Base-by-base conservation (phyloP, 2,888 invertebrate species). In the Hybos culiciformis region DNA sequence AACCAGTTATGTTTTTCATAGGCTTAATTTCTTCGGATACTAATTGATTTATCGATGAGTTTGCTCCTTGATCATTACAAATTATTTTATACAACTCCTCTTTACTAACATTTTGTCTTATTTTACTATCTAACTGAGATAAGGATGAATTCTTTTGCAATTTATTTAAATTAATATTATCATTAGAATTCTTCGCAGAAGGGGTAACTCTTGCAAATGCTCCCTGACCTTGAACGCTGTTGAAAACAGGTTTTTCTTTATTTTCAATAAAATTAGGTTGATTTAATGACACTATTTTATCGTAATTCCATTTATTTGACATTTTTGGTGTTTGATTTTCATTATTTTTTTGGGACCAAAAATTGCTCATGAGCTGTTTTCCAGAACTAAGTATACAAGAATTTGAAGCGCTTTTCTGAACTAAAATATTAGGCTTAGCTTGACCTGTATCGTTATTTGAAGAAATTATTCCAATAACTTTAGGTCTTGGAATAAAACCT, bases 81-180 rank as follows among this genome's bases (percentile, higher is more conserved):
- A 64, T 65, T 19, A 66, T 51, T 41, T 63, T 64, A 46, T 66
- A 66, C 45, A 65, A 57, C 54, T 66, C 67, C 44, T 65, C 67
- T 44, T 63, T 62, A 40, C 65, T 63, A 6, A 63, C 58, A 34
- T 63, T 63, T 50, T 64, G 63, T 8, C 63, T 53, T 26, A 66
- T 63, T 48, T 62, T 61, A 24, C 60, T 52, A 46, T 66, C 67
- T 44, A 67, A 46, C 21, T 66, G 63, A 3, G 67, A 63, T 14
- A 65, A 47, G 8, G 66, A 66, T 37, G 63, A 59, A 51, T 67
- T 66, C 49, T 67, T 67, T 45, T 64, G 63, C 24, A 58, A 38
- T 41, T 55, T 57, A 39, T 53, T 54, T 18, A 47, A 48, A 20
- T 47, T 45, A 8, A 54, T 17, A 19, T 20, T 14, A 3, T 20